Base-by-base conservation (phyloP, 2,113 vertebrate species). In the Cebidichthys violaceus region DNA sequence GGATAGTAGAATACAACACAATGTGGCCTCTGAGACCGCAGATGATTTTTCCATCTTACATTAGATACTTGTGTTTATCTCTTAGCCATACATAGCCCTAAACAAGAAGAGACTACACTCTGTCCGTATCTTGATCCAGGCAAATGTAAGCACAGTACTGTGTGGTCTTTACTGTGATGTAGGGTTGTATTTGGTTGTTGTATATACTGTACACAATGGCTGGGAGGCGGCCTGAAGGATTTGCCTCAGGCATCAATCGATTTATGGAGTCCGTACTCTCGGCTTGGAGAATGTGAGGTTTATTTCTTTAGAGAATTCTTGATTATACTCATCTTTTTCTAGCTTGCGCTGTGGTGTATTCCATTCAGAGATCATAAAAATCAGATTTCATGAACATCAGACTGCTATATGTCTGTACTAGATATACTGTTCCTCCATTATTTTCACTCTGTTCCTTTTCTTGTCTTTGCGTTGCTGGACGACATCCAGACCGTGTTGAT, bases 141-240 rank as follows among this genome's bases (percentile, higher is more conserved):
- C 27, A 66, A 69, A 88, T 8, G 54, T 55, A 85, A 92, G 79
- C 72, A 43, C 2, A 54, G 45, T 61, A 8, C 50, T 82, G 89
- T 83, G 88, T 88, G 84, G 88, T 89, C 88, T 61, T 43, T 11
- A 52, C 73, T 4, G 78, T 67, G 84, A 88, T 11, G 68, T n/a
- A 60, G 84, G 35, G 62, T 43, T 87, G 89, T 70, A 70, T 81
- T 70, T 70, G 24, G 55, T 37, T 24, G 75, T 22, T 81, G 71
- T 70, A 59, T 54, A 72, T 71, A 55, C 39, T 18, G 43, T 6
- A 52, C 5, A 17, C 41, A 69, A 70, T 20, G 1, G 54, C 85
- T 61, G 67, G 29, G 62, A 75, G 65, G 70, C 37, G 14, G 14
- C 65, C 80, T 67, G 31, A 69, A 61, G 60, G 68, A 75, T 85